These are phyloP conservation scores for Electrona antarctica DNA, from an alignment of 2,113 vertebrate species.

Conservation along the genomic window DNA sequence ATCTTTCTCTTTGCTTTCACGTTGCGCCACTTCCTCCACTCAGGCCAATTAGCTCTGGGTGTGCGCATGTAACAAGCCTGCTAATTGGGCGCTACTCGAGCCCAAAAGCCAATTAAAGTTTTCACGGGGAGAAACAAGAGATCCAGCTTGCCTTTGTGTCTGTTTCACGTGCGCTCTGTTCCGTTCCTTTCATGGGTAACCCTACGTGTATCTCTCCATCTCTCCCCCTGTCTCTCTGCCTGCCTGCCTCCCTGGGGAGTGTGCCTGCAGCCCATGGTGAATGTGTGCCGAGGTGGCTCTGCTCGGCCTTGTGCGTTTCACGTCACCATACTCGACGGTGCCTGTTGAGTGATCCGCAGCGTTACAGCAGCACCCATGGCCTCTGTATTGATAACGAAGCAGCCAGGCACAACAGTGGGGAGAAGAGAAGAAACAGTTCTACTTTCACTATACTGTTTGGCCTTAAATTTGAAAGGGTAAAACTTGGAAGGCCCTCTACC, in stretches of 20 bases:
- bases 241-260: background rate
- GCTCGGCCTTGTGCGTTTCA: constrained; percentile 26
- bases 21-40: constrained; percentile 47
- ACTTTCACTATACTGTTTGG: constrained; percentile 40
- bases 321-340: constrained; percentile 19
- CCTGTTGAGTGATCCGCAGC: constrained; percentile 26
- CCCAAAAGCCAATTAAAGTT: constrained; percentile 75
- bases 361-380: constrained; percentile 45
- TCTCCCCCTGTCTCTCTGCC: constrained; percentile 1
- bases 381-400: constrained; percentile 45
- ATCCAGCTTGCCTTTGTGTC: constrained; percentile 47
- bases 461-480: constrained; percentile 45
- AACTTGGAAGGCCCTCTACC: constrained; percentile 18
- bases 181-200: background rate
- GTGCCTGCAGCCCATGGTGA: background rate
- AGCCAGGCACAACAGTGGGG: constrained; percentile 40
- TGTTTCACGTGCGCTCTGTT: constrained; percentile 25
- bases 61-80: constrained; percentile 69
- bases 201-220: background rate
- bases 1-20: constrained; percentile 44
- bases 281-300: constrained; percentile 6
- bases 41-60: constrained; percentile 70
- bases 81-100: constrained; percentile 71
- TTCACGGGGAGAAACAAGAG: constrained; percentile 20
- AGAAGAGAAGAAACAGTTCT: constrained; percentile 27